These are phyloP conservation scores for Heterodera filipjevi DNA, from an alignment of 2,888 invertebrate genomes.

Conservation along the genomic window DNA sequence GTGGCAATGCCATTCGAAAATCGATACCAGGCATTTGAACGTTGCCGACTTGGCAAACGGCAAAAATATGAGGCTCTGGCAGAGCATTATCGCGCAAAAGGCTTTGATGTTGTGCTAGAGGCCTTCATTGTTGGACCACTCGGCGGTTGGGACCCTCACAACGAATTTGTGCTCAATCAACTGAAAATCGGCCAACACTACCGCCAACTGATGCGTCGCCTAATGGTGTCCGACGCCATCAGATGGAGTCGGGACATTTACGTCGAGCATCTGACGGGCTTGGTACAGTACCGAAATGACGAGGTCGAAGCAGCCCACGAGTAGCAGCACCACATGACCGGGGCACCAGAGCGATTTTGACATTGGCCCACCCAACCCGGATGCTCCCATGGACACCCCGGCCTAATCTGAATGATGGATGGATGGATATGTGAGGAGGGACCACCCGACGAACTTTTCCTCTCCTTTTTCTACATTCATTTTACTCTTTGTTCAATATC, in stretches of 20 bases:
- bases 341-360: not conserved
- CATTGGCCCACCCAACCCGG: not conserved
- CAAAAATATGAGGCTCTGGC: conserved; percentile 61
- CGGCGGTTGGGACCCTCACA: conserved; percentile 60
- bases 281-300: conserved; percentile 43
- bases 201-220: conserved; percentile 47
- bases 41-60: conserved; percentile 10
- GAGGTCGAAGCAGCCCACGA: not conserved
- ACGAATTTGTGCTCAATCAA: conserved; percentile 51
- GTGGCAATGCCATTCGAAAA: conserved; percentile 21
- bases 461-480: no score
- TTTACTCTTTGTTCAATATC: no score
- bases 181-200: conserved; percentile 42
- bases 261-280: conserved; percentile 61
- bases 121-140: conserved; percentile 63
- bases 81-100: conserved; percentile 65
- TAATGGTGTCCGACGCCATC: conserved; percentile 38
- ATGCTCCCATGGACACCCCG: not conserved
- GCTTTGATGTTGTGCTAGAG: conserved; percentile 54
- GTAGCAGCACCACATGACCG: not conserved
- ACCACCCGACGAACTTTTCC: no score
- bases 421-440: no score
- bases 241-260: conserved; percentile 64
- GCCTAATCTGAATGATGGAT: not conserved
- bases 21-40: conserved; percentile 6